A percentile compares a stretch with the other conserved stretches of the same genome.
Conservation (phyloP, 1,140 invertebrate species). For the Glossosoma conforme region DNA sequence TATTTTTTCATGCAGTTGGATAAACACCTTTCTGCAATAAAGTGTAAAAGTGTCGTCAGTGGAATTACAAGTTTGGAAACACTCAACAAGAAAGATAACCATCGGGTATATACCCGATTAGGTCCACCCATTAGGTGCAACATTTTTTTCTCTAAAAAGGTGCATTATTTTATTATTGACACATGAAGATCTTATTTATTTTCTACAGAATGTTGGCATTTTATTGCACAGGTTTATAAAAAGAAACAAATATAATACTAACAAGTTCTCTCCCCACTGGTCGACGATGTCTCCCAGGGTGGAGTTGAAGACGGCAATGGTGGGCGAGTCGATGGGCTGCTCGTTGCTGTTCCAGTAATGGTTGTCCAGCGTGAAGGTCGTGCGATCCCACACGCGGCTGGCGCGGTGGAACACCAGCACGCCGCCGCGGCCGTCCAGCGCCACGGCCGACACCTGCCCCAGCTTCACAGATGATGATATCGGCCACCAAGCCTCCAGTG, state of each 20-base stretch:
- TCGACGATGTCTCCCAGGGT: slow-evolving; percentile 64
- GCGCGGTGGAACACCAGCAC: slow-evolving; percentile 83
- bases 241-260: slow-evolving; percentile 41
- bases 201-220: too few relatives aligned
- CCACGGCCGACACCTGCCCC: slow-evolving; percentile 78
- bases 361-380: slow-evolving; percentile 61
- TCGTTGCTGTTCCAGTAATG: slow-evolving; percentile 54
- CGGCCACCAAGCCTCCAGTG: slow-evolving; percentile 52
- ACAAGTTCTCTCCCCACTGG: slow-evolving; percentile 77
- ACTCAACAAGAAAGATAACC: too few relatives aligned
- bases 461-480: slow-evolving; percentile 47
- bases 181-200: too few relatives aligned
- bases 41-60: too few relatives aligned
- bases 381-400: slow-evolving; percentile 62
- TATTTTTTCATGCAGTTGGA: too few relatives aligned
- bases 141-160: too few relatives aligned
- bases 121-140: too few relatives aligned
- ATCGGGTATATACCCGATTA: too few relatives aligned
- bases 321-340: slow-evolving; percentile 67
- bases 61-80: too few relatives aligned
- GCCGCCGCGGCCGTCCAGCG: slow-evolving; percentile 66
- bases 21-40: too few relatives aligned
- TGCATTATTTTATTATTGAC: too few relatives aligned
- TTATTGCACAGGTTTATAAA: slow-evolving; percentile 8
- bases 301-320: slow-evolving; percentile 69